phyloP scores from a whole-genome alignment of 2,797 vertebrate genomes.

The Sebastes flavidus region DNA sequence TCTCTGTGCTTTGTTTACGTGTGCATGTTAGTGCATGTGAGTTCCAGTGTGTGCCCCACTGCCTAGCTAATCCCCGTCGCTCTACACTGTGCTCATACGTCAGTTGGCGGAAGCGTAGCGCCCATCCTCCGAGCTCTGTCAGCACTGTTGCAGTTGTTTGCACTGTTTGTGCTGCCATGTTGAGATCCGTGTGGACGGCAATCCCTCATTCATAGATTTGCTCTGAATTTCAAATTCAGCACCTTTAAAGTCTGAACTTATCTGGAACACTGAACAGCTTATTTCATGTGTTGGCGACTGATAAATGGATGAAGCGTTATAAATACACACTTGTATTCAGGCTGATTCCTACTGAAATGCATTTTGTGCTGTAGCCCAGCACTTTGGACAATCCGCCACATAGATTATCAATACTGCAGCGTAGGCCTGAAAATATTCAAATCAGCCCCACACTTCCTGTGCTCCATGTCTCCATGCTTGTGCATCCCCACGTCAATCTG shows the following conservation, averaged over 20 bases:
- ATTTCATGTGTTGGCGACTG: not conserved
- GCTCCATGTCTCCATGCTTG: not conserved
- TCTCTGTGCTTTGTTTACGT: too few relatives aligned
- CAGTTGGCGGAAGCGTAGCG: too few relatives aligned
- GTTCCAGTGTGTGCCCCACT: too few relatives aligned
- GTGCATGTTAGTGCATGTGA: too few relatives aligned
- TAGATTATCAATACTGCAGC: constrained; percentile 60
- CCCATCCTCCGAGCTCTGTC: too few relatives aligned
- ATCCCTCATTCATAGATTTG: not conserved
- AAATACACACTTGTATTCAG: constrained; percentile 20
- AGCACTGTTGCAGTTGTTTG: too few relatives aligned
- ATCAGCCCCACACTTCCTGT: constrained; percentile 17
- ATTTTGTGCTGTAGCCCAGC: constrained; percentile 33
- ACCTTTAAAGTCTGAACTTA: not conserved
- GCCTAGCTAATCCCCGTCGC: too few relatives aligned
- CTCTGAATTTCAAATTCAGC: not conserved
- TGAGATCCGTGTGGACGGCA: not conserved
- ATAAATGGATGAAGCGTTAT: constrained; percentile 14
- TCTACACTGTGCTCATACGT: too few relatives aligned
- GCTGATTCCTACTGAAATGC: constrained; percentile 20
- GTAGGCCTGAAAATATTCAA: constrained; percentile 40
- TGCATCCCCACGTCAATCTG: not conserved
- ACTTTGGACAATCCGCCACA: constrained; percentile 23
- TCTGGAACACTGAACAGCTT: not conserved
- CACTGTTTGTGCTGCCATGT: not conserved